Base-by-base conservation (phyloP, 2,113 vertebrate genomes). In the Gambusia holbrooki region DNA sequence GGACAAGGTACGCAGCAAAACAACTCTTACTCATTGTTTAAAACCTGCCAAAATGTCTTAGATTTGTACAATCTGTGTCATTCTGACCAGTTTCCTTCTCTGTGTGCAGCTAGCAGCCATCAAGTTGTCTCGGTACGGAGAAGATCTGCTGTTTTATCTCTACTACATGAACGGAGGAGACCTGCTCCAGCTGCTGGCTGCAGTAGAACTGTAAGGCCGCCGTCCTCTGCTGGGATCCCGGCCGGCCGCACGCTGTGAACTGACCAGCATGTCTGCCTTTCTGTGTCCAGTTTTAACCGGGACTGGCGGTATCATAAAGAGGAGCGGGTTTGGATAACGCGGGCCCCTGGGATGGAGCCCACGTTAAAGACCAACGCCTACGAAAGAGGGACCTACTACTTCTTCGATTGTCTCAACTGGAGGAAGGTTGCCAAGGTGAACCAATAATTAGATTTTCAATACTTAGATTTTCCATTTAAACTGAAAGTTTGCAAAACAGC, bases 341-440 rank as follows among this genome's bases (percentile, higher is more conserved):
- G 98, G 83, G 98, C 98, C 77, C 97, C 98, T 8, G 98, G 98
- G 69, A 99, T 99, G 98, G 98, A 99, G 88, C 98, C 98, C 87
- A 97, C 97, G 78, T 95, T 99, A 95, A 99, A 99, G 96, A 99
- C 98, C 94, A 99, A 99, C 92, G 96, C 97, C 22, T 99, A 99
- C 4, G 98, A 99, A 95, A 97, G 97, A 94, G 98, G 98, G 93
- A 99, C 98, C 92, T 99, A 99, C 92, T 99, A 99, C 96, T 99
- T 99, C 96, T 99, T 99, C 86, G 98, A 99, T 94, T 99, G 98
- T 97, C 97, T 99, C 96, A 99, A 98, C 96, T 99, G 98, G 98
- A 99, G 98, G 94, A 99, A 99, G 93, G 98, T 99, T 94, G 98
- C 98, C 90, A 99, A 99, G 98, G 98, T 99, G 83, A 87, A 48